These are phyloP conservation scores for Bombylius major DNA, from an alignment of 2,888 invertebrate species.

Conservation along the genomic window DNA sequence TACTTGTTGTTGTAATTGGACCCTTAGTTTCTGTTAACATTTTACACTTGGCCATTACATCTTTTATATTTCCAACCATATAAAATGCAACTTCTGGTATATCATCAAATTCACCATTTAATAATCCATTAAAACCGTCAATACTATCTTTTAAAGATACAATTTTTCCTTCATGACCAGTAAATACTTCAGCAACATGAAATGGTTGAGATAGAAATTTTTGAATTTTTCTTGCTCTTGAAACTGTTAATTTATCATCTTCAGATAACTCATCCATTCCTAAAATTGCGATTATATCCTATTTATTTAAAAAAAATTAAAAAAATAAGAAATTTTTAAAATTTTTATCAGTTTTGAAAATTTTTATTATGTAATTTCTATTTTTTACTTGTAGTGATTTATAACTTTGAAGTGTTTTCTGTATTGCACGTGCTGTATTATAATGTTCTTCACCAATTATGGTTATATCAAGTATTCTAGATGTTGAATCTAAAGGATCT, in stretches of 20 bases:
- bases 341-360: background rate
- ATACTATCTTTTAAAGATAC: conserved; percentile 80
- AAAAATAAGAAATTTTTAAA: background rate
- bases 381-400: conserved; percentile 49
- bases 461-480: conserved; percentile 88
- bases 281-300: conserved; percentile 88
- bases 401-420: conserved; percentile 79
- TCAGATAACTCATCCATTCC: conserved; percentile 93
- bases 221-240: conserved; percentile 91
- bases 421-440: conserved; percentile 76
- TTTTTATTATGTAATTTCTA: too few relatives aligned
- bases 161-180: conserved; percentile 81
- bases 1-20: background rate
- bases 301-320: background rate
- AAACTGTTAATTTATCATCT: conserved; percentile 85
- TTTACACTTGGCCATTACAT: conserved; percentile 75
- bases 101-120: conserved; percentile 77
- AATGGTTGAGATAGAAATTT: conserved; percentile 90
- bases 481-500: conserved; percentile 86
- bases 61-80: conserved; percentile 90
- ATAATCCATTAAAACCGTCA: conserved; percentile 74
- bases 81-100: conserved; percentile 93
- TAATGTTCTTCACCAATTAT: conserved; percentile 84
- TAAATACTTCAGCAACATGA: conserved; percentile 87
- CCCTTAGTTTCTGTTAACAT: conserved; percentile 20